These are phyloP conservation scores for Campoplex capitator DNA, from an alignment of 2,888 invertebrate species.

Conservation along the genomic window DNA sequence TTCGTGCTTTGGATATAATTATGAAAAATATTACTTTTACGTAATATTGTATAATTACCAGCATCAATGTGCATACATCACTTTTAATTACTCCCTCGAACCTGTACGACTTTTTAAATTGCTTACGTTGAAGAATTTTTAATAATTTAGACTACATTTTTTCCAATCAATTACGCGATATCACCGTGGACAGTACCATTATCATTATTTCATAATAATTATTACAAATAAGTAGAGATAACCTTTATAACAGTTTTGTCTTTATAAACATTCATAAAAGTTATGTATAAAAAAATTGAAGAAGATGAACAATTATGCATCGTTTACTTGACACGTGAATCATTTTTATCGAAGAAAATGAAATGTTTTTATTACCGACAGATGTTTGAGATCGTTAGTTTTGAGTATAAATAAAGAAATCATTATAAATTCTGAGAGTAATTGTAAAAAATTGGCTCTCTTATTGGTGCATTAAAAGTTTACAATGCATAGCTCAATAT, in stretches of 20 bases:
- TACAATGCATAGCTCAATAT: conserved; percentile 20
- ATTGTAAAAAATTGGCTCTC: conserved; percentile 1
- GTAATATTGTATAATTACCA: conserved; percentile 8
- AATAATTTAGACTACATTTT: background rate
- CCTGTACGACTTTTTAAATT: background rate
- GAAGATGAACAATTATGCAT: no score
- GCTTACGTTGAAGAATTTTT: background rate
- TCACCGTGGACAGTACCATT: no score
- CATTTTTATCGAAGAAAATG: no score
- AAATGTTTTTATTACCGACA: background rate
- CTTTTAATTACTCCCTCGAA: background rate
- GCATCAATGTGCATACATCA: background rate
- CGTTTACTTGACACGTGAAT: no score
- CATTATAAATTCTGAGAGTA: background rate
- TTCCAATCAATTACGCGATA: background rate
- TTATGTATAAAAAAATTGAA: no score
- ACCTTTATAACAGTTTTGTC: no score
- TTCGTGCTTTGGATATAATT: background rate
- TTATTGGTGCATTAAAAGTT: conserved; percentile 14
- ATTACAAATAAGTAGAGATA: no score
- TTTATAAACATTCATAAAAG: no score
- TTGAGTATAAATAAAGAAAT: background rate
- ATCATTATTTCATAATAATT: no score
- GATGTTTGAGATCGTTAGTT: background rate
- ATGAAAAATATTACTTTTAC: conserved; percentile 13